Evolutionary conservation across 2,888 invertebrate species (phyloP), one percentile per base, ranked within the genome.

Genomic region (Unio delphinus): DNA sequence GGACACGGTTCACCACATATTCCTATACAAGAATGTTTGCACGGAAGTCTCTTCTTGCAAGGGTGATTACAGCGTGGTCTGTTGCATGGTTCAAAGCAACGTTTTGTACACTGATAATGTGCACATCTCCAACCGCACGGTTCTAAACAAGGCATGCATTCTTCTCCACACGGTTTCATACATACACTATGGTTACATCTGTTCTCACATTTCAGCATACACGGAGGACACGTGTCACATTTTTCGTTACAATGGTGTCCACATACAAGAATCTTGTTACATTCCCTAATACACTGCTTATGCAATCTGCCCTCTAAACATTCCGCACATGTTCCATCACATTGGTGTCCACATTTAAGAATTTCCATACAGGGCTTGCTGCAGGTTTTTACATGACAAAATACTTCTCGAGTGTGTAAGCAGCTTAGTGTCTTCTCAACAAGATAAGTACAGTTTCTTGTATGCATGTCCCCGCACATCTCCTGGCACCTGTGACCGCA

Each of bases 1-100:
- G 93, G 93, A 87, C 94, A 94, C 17, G 91, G 93, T 87, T 95
- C 94, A n/a, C 94, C 94, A 90, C 94, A 95, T 65, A 94, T 91
- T 20, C 94, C 94, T 84, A 93, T 91, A 89, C 94, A 85, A 11
- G 18, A 55, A 68, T 84, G 85, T 8, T 72, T 70, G 73, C 84
- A 84, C 4, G 26, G 54, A 3, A 83, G 67, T 34, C 26, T 26
- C 63, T 76, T 66, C 15, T 56, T 56, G 65, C 85, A 86, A n/a
- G 72, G 72, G n/a, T 67, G 58, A 69, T 81, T 64, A 65, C 79
- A 85, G 34, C 83, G 81, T 4, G 72, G 80, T 26, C 90, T 79
- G 62, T 89, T 80, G 74, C 91, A 91, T 1, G 81, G 71, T 70
- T 90, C 85, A 7, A 78, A 71, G 75, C 91, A 91, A 5, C 78